Conservation (phyloP, 1,140 invertebrate species). For the Caenorhabditis briggsae region DNA sequence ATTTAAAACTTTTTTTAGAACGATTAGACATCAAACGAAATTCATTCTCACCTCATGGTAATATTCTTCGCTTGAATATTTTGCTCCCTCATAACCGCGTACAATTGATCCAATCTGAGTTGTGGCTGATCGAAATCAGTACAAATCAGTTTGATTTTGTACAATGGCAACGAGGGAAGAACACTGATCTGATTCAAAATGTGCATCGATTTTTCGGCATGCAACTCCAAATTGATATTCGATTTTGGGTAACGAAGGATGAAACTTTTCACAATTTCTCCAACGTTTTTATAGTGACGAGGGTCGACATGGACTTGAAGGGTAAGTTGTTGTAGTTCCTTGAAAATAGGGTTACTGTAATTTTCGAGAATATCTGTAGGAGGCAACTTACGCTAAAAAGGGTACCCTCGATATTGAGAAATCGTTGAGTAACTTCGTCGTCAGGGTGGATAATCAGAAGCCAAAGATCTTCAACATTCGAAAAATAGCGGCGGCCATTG, state of each 20-base stretch:
- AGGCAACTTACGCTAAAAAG: conserved; percentile 61
- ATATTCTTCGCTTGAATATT: conserved; percentile 63
- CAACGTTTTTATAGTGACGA: conserved; percentile 57
- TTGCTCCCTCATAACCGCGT: conserved; percentile 48
- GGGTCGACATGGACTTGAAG: conserved; percentile 65
- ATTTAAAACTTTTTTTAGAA: too few species aligned
- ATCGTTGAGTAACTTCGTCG: conserved; percentile 58
- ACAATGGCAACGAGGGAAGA: conserved; percentile 40
- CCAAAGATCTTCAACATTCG: conserved; percentile 65
- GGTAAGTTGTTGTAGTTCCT: conserved; percentile 62
- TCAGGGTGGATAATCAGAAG: conserved; percentile 57
- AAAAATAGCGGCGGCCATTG: conserved; percentile 61
- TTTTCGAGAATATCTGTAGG: not conserved
- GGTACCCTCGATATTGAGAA: conserved; percentile 52
- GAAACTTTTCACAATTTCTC: conserved; percentile 58
- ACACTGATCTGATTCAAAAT: conserved; percentile 55
- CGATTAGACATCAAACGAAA: not conserved
- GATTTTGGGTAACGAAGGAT: conserved; percentile 58
- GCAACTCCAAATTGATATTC: conserved; percentile 62
- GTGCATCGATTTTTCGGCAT: conserved; percentile 62
- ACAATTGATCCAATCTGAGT: conserved; percentile 59
- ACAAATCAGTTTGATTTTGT: conserved; percentile 65
- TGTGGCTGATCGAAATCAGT: conserved; percentile 61
- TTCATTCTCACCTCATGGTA: conserved; percentile 56
- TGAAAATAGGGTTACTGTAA: not conserved